These are phyloP conservation scores for Nematostella vectensis DNA, from an alignment of 92 coral and sea anemone genomes.

Conservation along the genomic window DNA sequence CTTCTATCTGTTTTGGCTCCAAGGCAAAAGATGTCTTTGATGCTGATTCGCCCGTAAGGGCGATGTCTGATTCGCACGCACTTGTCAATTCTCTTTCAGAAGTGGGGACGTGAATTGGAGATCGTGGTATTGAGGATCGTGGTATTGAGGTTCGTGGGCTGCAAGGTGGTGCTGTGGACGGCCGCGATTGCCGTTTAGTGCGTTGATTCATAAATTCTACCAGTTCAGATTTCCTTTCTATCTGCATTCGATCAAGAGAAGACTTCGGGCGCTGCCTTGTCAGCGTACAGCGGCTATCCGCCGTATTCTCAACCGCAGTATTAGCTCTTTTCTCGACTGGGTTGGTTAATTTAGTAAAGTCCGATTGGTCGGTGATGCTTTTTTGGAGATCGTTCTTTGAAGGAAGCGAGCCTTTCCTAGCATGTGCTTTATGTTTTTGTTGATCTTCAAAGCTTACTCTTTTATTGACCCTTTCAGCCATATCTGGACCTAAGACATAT, in stretches of 20 bases:
- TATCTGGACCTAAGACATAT: not conserved
- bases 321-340: too few species aligned
- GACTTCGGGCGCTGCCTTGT: constrained; percentile 11
- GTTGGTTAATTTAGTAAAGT: too few species aligned
- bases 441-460: constrained; percentile 63
- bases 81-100: constrained; percentile 21
- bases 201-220: not conserved
- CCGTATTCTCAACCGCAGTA: too few species aligned
- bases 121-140: constrained; percentile 1
- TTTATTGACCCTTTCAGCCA: constrained; percentile 17
- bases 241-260: not conserved
- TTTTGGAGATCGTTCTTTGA: too few species aligned
- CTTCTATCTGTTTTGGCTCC: constrained; percentile 5
- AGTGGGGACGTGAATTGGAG: constrained; percentile 46
- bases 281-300: not conserved
- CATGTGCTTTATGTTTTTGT: too few species aligned
- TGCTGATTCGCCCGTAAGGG: not conserved
- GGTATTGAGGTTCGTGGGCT: constrained; percentile 34
- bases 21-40: too few species aligned
- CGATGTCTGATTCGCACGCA: not conserved
- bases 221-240: not conserved
- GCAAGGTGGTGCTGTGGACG: constrained; percentile 61
- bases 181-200: too few species aligned
- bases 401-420: too few species aligned
- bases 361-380: too few species aligned